Percentiles rank a stretch among this genome's conserved stretches.
Evolutionary conservation across 2,797 vertebrate genomes (phyloP).

Genomic region (Prionace glauca): DNA sequence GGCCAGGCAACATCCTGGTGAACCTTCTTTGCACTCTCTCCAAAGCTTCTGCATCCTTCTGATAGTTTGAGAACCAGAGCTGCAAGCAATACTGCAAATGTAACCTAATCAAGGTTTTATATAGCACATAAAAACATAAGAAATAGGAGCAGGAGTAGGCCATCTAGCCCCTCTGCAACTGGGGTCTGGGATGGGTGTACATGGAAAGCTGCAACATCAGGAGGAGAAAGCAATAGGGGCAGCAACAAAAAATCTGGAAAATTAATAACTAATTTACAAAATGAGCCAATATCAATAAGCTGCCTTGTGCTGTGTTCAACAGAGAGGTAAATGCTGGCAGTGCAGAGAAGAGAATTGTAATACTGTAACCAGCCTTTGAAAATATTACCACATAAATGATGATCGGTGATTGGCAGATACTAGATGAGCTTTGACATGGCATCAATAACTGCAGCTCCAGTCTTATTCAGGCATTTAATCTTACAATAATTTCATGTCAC

Average conservation of each 20-base stretch:
- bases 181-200: too few relatives aligned
- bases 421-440: slow-evolving; percentile 11
- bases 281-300: background rate
- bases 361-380: background rate
- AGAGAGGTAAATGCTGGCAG: background rate
- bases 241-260: background rate
- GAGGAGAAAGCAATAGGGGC: background rate
- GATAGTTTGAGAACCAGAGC: too few relatives aligned
- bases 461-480: slow-evolving; percentile 28
- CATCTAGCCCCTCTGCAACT: too few relatives aligned
- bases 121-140: too few relatives aligned
- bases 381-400: slow-evolving; percentile 4
- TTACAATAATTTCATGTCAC: slow-evolving; percentile 33
- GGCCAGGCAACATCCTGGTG: too few relatives aligned
- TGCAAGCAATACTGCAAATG: too few relatives aligned
- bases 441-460: slow-evolving; percentile 1
- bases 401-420: slow-evolving; percentile 17
- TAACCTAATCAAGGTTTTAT: too few relatives aligned
- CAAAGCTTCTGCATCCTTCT: too few relatives aligned
- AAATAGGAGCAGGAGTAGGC: too few relatives aligned
- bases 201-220: background rate
- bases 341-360: background rate
- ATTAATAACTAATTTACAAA: background rate
- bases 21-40: too few relatives aligned
- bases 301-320: background rate